Evolutionary conservation across 2,113 vertebrate species (phyloP), one percentile per base, ranked within the genome.

Genomic region (Pogonocichla stellata): DNA sequence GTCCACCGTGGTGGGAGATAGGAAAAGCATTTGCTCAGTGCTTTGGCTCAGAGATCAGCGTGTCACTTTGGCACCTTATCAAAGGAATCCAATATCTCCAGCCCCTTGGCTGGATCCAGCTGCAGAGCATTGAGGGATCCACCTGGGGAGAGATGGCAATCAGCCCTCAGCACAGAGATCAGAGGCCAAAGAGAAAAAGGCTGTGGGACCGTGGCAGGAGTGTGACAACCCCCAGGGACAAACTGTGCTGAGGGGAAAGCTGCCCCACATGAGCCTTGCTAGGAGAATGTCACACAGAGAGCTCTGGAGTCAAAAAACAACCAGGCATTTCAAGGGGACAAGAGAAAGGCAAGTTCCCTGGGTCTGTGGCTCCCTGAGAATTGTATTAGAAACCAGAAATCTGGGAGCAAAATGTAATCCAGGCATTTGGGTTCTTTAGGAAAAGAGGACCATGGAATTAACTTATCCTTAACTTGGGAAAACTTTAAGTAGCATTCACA

Each of bases 71-170:
- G 84, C 78, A 85, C 43, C 61, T 94, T 36, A 74, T 67, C 74
- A 72, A 85, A 94, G 80, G 31, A 79, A 95, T n/a, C 51, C 65
- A 56, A 10, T 71, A 71, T 54, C 84, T 67, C 18, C 84, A 74
- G 38, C n/a, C 69, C 62, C 58, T 38, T 58, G 45, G 58, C 64
- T 28, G 31, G 31, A 83, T 82, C 47, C 91, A 88, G 66, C 67
- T 12, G 26, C 33, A 28, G 69, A 83, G 80, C 48, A 69, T 19
- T 26, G 58, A 62, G 70, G 10, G 43, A 75, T 74, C 48, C 40
- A 90, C 82, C 79, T 34, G 94, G 86, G 36, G 62, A 92, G 66
- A 79, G 91, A 80, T n/a, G 69, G 67, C 75, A 67, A 86, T 80
- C 86, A 86, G 82, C 79, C 75, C 62, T 60, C 56, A 86, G 70